A percentile compares a stretch with the other conserved stretches of the same genome.
Conservation (phyloP, 2,888 invertebrate genomes). For the Orthosia gracilis region DNA sequence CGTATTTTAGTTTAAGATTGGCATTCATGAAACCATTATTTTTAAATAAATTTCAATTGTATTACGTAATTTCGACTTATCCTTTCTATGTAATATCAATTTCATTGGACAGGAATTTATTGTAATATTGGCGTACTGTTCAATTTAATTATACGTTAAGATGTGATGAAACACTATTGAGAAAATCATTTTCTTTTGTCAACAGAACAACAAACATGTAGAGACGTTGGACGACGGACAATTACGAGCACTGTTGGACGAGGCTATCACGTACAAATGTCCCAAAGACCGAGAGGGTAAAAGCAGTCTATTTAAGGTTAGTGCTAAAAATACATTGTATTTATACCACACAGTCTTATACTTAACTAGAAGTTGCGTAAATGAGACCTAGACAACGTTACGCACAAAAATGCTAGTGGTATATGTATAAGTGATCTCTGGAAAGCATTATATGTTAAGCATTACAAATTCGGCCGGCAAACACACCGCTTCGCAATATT, state of each 20-base stretch:
- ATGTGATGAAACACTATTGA: not conserved
- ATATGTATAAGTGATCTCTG: not conserved
- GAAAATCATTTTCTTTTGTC: slow-evolving; percentile 60
- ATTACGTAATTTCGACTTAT: not conserved
- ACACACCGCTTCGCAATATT: not conserved
- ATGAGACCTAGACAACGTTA: not conserved
- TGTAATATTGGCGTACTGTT: slow-evolving; percentile 4
- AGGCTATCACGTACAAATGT: slow-evolving; percentile 96
- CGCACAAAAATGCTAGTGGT: not conserved
- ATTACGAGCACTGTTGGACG: slow-evolving; percentile 95
- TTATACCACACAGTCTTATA: not conserved
- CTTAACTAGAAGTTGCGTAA: slow-evolving; percentile 19
- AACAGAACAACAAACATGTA: slow-evolving; percentile 88
- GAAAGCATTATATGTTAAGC: not conserved
- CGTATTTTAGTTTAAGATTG: not conserved
- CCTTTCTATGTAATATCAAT: not conserved
- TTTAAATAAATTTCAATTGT: not conserved
- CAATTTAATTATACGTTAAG: not conserved
- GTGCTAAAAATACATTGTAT: slow-evolving; percentile 38
- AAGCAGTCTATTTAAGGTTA: slow-evolving; percentile 95
- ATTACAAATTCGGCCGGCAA: not conserved
- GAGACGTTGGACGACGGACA: slow-evolving; percentile 94
- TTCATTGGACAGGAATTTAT: not conserved
- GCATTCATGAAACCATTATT: not conserved
- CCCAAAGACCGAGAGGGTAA: slow-evolving; percentile 96